phyloP scores from a whole-genome alignment of 2,888 invertebrate genomes.

The Criorhina ranunculi region DNA sequence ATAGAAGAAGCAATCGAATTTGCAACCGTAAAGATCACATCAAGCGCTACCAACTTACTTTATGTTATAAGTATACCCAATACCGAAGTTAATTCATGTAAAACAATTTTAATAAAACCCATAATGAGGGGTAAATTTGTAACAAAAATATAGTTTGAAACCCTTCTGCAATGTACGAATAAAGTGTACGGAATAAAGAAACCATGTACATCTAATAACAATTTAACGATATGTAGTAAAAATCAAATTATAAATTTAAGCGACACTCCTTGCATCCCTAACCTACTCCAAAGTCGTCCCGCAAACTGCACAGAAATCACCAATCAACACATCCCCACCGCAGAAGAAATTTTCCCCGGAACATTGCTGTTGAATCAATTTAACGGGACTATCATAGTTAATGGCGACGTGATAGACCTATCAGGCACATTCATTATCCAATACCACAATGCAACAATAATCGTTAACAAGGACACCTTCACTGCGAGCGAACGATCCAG shows the following conservation, averaged over 20 bases:
- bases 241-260: no score
- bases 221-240: no score
- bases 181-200: not conserved
- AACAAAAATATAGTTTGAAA: not conserved
- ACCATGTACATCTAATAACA: not conserved
- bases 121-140: no score
- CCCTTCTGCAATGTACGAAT: not conserved
- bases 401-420: not conserved
- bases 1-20: slow-evolving; percentile 6
- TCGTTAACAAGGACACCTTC: not conserved
- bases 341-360: not conserved
- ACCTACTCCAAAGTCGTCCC: no score
- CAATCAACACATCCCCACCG: slow-evolving; percentile 10
- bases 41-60: not conserved
- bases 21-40: not conserved
- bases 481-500: not conserved
- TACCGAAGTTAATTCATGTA: not conserved
- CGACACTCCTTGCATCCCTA: no score
- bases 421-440: slow-evolving; percentile 2
- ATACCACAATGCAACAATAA: not conserved
- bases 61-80: not conserved
- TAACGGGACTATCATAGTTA: not conserved
- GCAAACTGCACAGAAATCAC: not conserved
- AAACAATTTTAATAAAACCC: not conserved
- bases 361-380: not conserved